phyloP scores from a whole-genome alignment of 2,113 vertebrate genomes.

The Dascyllus trimaculatus region DNA sequence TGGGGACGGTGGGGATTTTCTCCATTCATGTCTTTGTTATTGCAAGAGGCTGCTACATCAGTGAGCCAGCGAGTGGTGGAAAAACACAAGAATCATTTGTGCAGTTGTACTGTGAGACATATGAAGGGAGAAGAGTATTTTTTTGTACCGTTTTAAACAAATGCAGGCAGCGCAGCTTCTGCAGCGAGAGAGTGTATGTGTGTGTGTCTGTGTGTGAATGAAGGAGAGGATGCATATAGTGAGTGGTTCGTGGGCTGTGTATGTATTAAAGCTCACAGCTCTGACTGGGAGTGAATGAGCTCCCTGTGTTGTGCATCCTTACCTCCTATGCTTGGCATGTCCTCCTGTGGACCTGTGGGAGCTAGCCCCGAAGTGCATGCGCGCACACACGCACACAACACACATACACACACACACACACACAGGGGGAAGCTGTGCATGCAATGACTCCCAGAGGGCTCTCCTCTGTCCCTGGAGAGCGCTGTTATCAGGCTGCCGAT shows the following conservation, averaged over 20 bases:
- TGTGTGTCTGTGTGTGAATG: conserved; percentile 45
- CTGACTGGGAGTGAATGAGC: conserved; percentile 66
- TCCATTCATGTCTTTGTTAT: conserved; percentile 71
- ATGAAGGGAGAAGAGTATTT: conserved; percentile 22
- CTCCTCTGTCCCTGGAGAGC: conserved; percentile 57
- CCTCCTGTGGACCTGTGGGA: conserved; percentile 53
- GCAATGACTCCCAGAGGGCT: conserved; percentile 50
- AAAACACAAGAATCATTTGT: not conserved
- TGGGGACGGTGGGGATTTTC: conserved; percentile 25
- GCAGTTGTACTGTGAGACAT: conserved; percentile 10
- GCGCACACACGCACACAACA: conserved; percentile 11
- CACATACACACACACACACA: conserved; percentile 1
- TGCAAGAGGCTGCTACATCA: conserved; percentile 46
- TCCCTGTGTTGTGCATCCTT: conserved; percentile 64
- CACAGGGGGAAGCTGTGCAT: conserved; percentile 17
- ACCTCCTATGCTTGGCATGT: conserved; percentile 57
- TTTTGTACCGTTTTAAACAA: conserved; percentile 24
- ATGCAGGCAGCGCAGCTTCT: conserved; percentile 52
- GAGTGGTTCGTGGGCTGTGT: conserved; percentile 49
- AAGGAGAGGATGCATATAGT: conserved; percentile 37
- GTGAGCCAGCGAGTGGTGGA: conserved; percentile 20
- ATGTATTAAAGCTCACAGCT: conserved; percentile 46
- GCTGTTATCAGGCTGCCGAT: conserved; percentile 56
- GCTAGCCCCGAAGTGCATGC: conserved; percentile 12
- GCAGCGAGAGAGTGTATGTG: conserved; percentile 42